Conservation (phyloP, 2,888 invertebrate species). For the Lacanobia oleracea region DNA sequence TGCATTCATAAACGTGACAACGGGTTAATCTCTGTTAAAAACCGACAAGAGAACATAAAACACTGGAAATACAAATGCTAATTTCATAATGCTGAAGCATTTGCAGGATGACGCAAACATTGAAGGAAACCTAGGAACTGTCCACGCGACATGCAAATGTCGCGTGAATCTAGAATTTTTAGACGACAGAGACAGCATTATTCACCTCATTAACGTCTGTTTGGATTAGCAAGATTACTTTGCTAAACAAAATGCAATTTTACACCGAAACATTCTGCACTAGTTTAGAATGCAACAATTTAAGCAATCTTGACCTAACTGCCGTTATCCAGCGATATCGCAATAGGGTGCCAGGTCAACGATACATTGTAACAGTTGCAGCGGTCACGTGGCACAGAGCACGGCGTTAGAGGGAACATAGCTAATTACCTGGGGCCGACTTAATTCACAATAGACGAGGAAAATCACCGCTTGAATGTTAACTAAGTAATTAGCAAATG, state of each 20-base stretch:
- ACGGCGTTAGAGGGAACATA: slow-evolving; percentile 41
- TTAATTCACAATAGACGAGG: slow-evolving; percentile 64
- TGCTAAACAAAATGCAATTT: slow-evolving; percentile 14
- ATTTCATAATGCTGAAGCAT: slow-evolving; percentile 33
- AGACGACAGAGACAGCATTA: slow-evolving; percentile 14
- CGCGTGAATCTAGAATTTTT: slow-evolving; percentile 16
- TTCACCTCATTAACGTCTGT: slow-evolving; percentile 43
- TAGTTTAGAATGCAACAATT: slow-evolving; percentile 25
- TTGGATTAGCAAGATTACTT: slow-evolving; percentile 18
- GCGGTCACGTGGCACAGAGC: slow-evolving; percentile 49
- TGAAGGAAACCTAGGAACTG: slow-evolving; percentile 23
- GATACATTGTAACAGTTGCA: slow-evolving; percentile 33
- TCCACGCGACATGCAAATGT: slow-evolving; percentile 24
- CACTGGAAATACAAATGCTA: slow-evolving; percentile 33
- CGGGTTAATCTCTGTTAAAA: slow-evolving; percentile 47
- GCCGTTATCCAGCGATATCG: slow-evolving; percentile 41
- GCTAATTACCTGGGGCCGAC: slow-evolving; percentile 49
- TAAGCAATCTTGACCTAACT: slow-evolving; percentile 42
- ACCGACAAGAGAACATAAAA: slow-evolving; percentile 29
- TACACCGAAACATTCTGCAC: not conserved
- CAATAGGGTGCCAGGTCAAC: slow-evolving; percentile 47
- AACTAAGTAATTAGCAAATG: slow-evolving; percentile 64
- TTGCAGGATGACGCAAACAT: slow-evolving; percentile 41
- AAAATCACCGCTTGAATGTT: slow-evolving; percentile 66
- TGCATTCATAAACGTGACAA: slow-evolving; percentile 55